Conservation (phyloP, 2,113 vertebrate genomes). For the Rhinoderma darwinii region DNA sequence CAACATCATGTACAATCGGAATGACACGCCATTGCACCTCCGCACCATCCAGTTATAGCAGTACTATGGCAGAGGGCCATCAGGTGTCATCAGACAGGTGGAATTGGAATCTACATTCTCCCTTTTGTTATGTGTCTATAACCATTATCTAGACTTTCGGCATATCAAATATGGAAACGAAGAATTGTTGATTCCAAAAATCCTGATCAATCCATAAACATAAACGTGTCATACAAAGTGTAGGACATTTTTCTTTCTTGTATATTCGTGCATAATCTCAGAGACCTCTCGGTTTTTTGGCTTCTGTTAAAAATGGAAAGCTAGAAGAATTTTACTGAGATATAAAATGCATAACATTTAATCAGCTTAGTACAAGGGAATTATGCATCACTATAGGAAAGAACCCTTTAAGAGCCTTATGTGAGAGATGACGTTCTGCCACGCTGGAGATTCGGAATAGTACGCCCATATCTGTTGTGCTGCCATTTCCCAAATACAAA, state of each 20-base stretch:
- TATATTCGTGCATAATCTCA: neutral
- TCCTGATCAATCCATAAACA: too few species aligned
- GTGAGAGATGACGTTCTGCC: neutral
- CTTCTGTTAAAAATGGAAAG: slow-evolving; percentile 1
- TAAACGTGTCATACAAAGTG: neutral
- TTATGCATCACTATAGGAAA: slow-evolving; percentile 58
- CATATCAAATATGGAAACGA: too few species aligned
- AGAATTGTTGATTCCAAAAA: too few species aligned
- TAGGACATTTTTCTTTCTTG: neutral
- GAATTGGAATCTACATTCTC: too few species aligned
- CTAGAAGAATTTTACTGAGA: slow-evolving; percentile 33
- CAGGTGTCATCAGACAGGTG: too few species aligned
- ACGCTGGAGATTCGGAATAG: neutral
- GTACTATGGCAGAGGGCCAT: too few species aligned
- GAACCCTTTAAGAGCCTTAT: slow-evolving; percentile 37
- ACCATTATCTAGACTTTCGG: too few species aligned
- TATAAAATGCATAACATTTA: slow-evolving; percentile 69
- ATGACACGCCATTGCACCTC: too few species aligned
- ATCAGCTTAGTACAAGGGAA: slow-evolving; percentile 73
- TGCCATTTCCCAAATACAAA: slow-evolving; percentile 62
- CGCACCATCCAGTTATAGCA: too few species aligned
- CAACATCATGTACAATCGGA: too few species aligned
- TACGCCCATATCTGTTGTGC: neutral
- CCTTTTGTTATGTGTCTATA: too few species aligned
- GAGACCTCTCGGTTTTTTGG: neutral